Base-by-base conservation (phyloP, 2,797 vertebrate species). In the Phalloptychus januarius region DNA sequence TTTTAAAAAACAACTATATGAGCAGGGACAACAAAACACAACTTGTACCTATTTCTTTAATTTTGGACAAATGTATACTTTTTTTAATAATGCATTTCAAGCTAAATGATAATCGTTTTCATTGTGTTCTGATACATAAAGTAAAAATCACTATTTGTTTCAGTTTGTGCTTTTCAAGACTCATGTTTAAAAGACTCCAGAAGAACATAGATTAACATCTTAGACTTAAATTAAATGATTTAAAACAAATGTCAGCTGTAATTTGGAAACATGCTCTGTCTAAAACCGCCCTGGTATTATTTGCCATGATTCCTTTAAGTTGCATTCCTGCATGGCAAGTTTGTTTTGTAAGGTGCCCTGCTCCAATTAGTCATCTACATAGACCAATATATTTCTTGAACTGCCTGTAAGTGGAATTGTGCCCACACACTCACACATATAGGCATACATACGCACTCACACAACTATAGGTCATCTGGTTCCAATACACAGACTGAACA, bases 401-500 rank as follows among this genome's bases (percentile, higher is more conserved):
- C 52, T 79, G 31, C 73, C 11, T 76, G n/a, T 54, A 40, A 46
- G 33, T 44, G 78, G 58, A 74, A 76, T 74, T 75, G 50, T 42
- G 40, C 44, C 50, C 74, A 23, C 42, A 38, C 45, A 28, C 33
- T 33, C 8, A 33, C 46, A 80, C 83, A 61, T 33, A 67, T 50
- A 80, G 38, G 69, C 42, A 33, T 45, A 28, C 36, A 28, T 6
- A 50, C 36, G 76, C 83, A 63, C 40, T 56, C 52, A 79, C 42
- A 76, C 78, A 28, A 25, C 23, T 63, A 50, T 2, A 16, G 45
- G 72, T 76, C 86, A 88, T 85, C 78, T 82, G 46, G 42, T 83
- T 85, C 72, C 78, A 79, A 83, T 78, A 81, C 76, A 78, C 72
- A 79, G 79, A 76, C 73, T 78, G 76, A 85, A 82, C 69, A 72